These are phyloP conservation scores for Anguilla megastoma DNA, from an alignment of 2,797 vertebrate species.

Conservation along the genomic window DNA sequence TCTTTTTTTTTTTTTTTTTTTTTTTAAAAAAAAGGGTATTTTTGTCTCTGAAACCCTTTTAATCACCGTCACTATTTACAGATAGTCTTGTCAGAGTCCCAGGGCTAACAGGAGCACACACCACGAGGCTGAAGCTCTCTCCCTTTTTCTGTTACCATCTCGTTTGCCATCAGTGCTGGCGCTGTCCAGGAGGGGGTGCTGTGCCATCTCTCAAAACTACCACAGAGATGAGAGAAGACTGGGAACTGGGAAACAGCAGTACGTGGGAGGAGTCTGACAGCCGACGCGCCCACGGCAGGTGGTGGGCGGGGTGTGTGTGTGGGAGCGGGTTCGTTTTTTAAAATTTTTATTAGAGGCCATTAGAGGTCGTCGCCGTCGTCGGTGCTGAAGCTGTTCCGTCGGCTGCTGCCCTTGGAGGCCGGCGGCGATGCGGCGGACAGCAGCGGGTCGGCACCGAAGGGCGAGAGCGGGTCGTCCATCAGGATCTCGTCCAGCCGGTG, in stretches of 20 bases:
- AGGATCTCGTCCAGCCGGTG: slow-evolving; percentile 86
- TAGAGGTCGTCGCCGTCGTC: slow-evolving; percentile 85
- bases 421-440: slow-evolving; percentile 85
- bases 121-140: slow-evolving; percentile 56
- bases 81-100: slow-evolving; percentile 46
- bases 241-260: too few species aligned
- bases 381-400: slow-evolving; percentile 91
- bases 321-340: background rate
- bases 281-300: background rate
- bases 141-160: slow-evolving; percentile 63
- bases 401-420: slow-evolving; percentile 90
- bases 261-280: background rate
- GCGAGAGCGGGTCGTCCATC: slow-evolving; percentile 85
- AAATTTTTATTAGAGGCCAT: slow-evolving; percentile 29
- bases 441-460: slow-evolving; percentile 86
- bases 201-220: slow-evolving; percentile 32
- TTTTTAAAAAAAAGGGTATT: slow-evolving; percentile 32
- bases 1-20: background rate
- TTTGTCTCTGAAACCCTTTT: slow-evolving; percentile 25
- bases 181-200: slow-evolving; percentile 55
- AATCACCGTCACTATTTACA: slow-evolving; percentile 8
- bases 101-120: slow-evolving; percentile 52
- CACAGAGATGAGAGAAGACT: slow-evolving; percentile 28
- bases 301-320: background rate
- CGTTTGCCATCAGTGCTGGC: slow-evolving; percentile 40